These are phyloP conservation scores for Malurus alboscapulatus DNA, from an alignment of 2,113 vertebrate species.

Conservation along the genomic window DNA sequence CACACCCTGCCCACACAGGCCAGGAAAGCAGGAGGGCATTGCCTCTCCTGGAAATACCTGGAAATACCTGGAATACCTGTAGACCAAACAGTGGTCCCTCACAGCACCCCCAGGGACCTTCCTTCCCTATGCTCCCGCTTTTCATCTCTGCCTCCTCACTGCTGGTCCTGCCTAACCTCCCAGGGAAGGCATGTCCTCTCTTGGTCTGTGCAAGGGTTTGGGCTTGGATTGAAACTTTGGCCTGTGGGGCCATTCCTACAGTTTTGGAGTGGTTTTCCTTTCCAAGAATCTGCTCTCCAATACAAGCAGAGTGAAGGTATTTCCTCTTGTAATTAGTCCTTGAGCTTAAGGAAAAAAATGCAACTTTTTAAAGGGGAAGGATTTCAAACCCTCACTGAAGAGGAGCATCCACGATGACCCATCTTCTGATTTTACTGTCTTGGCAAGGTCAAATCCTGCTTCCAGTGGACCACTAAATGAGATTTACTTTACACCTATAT, in stretches of 20 bases:
- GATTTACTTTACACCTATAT: background rate
- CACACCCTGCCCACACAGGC: background rate
- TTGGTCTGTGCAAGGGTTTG: background rate
- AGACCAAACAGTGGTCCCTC: background rate
- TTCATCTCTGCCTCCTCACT: background rate
- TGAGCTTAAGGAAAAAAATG: background rate
- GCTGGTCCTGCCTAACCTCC: background rate
- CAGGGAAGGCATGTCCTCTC: background rate
- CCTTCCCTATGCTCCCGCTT: background rate
- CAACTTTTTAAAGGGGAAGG: background rate
- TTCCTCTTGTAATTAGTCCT: background rate
- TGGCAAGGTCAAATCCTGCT: background rate
- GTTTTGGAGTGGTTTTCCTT: conserved; percentile 18
- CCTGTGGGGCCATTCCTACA: background rate
- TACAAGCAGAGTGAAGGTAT: background rate
- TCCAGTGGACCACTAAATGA: rapidly evolving
- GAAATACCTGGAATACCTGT: conserved; percentile 55
- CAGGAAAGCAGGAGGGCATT: background rate
- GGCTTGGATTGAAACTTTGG: background rate
- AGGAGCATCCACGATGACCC: background rate
- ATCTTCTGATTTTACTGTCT: background rate
- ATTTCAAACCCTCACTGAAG: background rate
- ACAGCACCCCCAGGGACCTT: background rate
- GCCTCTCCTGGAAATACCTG: conserved; percentile 51
- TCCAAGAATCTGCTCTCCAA: background rate